These are phyloP conservation scores for Atractosteus spatula DNA, from an alignment of 2,113 vertebrate genomes.

Conservation along the genomic window DNA sequence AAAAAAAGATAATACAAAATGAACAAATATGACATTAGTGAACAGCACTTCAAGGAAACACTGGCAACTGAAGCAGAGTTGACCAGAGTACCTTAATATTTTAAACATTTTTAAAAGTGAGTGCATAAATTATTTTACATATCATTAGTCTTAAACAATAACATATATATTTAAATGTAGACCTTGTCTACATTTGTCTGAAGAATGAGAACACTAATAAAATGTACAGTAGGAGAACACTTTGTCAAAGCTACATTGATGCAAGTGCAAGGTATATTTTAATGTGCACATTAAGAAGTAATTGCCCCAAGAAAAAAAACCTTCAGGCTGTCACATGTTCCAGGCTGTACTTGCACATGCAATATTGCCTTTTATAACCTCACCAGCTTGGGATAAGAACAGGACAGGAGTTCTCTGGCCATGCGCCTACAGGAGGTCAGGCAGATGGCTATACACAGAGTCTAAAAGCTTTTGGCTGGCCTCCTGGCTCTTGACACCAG, in stretches of 20 bases:
- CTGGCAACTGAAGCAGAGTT: conserved; percentile 24
- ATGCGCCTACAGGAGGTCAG: conserved; percentile 78
- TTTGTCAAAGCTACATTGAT: conserved; percentile 40
- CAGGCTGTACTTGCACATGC: conserved; percentile 10
- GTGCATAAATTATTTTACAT: conserved; percentile 43
- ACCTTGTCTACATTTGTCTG: conserved; percentile 30
- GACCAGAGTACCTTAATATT: conserved; percentile 21
- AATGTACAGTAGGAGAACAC: conserved; percentile 39
- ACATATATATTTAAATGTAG: neutral
- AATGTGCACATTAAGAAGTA: conserved; percentile 21
- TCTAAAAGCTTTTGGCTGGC: conserved; percentile 96
- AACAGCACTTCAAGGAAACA: conserved; percentile 27
- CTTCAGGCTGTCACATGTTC: neutral
- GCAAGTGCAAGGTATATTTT: conserved; percentile 27
- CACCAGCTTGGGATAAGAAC: neutral
- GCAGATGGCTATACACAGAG: conserved; percentile 95
- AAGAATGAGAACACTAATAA: conserved; percentile 21
- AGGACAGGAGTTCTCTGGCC: neutral
- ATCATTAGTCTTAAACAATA: conserved; percentile 30
- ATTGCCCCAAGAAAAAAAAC: conserved; percentile 14
- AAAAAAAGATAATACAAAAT: conserved; percentile 28
- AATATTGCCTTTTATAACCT: neutral
- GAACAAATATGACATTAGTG: conserved; percentile 32
- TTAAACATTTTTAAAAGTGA: conserved; percentile 34
- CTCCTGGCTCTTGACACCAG: conserved; percentile 94